These are phyloP conservation scores for Drosophila anomelani DNA, from an alignment of 2,888 invertebrate genomes.

Conservation along the genomic window DNA sequence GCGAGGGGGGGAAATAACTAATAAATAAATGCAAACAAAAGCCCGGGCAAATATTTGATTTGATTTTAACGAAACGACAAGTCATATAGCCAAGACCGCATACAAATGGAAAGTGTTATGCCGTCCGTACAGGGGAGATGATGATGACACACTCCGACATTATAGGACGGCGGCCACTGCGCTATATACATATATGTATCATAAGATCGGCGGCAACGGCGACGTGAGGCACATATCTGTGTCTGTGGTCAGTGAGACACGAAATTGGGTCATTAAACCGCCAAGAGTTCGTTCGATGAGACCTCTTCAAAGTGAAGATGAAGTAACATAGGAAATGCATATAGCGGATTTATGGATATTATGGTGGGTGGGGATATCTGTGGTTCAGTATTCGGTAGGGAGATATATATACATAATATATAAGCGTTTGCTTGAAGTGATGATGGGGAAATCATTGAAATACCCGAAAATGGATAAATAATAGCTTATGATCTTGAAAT, in stretches of 20 bases:
- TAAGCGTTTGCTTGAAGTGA: neutral
- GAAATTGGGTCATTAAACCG: constrained; percentile 75
- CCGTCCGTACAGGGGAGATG: constrained; percentile 44
- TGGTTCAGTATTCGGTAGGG: constrained; percentile 1
- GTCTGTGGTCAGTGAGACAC: constrained; percentile 71
- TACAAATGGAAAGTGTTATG: constrained; percentile 77
- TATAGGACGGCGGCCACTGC: constrained; percentile 3
- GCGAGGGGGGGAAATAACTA: constrained; percentile 26
- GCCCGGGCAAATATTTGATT: constrained; percentile 70
- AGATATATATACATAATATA: neutral
- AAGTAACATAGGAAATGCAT: constrained; percentile 28
- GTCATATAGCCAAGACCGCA: constrained; percentile 59
- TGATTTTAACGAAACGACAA: constrained; percentile 74
- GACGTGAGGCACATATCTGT: constrained; percentile 31
- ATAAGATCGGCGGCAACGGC: neutral
- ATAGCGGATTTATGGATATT: constrained; percentile 3
- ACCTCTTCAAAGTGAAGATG: constrained; percentile 14
- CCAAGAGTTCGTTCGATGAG: constrained; percentile 45
- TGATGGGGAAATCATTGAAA: constrained; percentile 12
- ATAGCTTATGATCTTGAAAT: constrained; percentile 15
- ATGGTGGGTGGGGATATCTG: constrained; percentile 8
- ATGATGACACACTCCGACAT: constrained; percentile 31
- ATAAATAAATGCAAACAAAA: constrained; percentile 50
- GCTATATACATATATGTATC: neutral
- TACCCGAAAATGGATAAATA: constrained; percentile 4